Evolutionary conservation across 2,888 invertebrate species (phyloP), one percentile per base, ranked within the genome.

Genomic region (Oeneis ivallda): DNA sequence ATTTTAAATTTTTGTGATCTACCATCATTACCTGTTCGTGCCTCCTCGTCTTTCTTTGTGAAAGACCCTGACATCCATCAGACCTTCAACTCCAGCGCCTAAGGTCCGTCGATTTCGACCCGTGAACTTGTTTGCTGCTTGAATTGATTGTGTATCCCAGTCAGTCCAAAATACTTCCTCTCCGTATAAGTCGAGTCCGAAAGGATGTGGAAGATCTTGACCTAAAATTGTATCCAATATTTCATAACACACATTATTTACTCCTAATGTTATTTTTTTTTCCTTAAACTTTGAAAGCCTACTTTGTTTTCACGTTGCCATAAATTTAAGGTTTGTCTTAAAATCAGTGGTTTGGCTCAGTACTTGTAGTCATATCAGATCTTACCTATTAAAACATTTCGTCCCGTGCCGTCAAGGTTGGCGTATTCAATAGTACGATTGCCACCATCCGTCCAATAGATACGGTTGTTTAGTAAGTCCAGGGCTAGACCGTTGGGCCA

Each of bases 371-470:
- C n/a, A n/a, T n/a, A n/a, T n/a, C 17, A 41, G 41, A 17, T 32
- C 58, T 59, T 87, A 95, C 95, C 93, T 67, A 96, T 93, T 47
- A 96, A 83, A 1, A 93, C 84, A 65, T 92, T 94, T 71, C 97
- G 92, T 19, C 93, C 94, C 8, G 93, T 93, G 26, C 97, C 97
- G 85, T 97, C 95, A 19, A 97, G 90, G 77, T 95, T 95, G 26
- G 96, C 94, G 77, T 94, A 95, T 82, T 97, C 97, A 66, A 98
- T 95, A 1, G 94, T 94, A 76, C 95, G 94, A 7, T 94, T 95
- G 0, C 95, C 96, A 7, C 96, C 96, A 80, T 98, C 98, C 0
- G 96, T 95, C 96, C 98, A 98, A 81, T 97, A 98, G 3, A 98
- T 91, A 63, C 95, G 94, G 62, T 93, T 93, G 47, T 93, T 92